Evolutionary conservation across 2,888 invertebrate species (phyloP).

Genomic region (Drosophila planitibia): DNA sequence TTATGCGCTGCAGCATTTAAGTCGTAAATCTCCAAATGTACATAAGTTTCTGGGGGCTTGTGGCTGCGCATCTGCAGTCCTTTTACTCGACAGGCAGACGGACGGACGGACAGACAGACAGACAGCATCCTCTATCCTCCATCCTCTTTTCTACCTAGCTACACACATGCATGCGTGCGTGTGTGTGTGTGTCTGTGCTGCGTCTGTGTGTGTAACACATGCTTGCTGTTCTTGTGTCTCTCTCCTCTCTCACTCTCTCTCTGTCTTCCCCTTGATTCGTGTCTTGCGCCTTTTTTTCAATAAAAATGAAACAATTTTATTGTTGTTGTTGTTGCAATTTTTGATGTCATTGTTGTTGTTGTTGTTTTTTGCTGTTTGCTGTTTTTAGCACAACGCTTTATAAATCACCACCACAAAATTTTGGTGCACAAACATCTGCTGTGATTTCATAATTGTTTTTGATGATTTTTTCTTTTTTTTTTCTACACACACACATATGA

Average conservation of each 20-base stretch:
- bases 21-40: slow-evolving; percentile 70
- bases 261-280: slow-evolving; percentile 26
- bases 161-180: slow-evolving; percentile 6
- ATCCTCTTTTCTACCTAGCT: slow-evolving; percentile 24
- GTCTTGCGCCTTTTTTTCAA: slow-evolving; percentile 48
- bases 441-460: slow-evolving; percentile 81
- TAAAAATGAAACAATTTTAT: slow-evolving; percentile 30
- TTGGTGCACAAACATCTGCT: slow-evolving; percentile 71
- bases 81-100: slow-evolving; percentile 47
- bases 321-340: slow-evolving; percentile 42
- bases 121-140: slow-evolving; percentile 68
- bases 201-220: slow-evolving; percentile 49
- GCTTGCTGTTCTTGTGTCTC: slow-evolving; percentile 34
- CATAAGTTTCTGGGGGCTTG: slow-evolving; percentile 59
- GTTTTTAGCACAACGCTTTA: slow-evolving; percentile 67
- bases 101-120: background rate
- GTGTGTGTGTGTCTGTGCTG: slow-evolving; percentile 4
- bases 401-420: slow-evolving; percentile 79
- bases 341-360: slow-evolving; percentile 56
- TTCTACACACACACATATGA: slow-evolving; percentile 33
- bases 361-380: slow-evolving; percentile 21
- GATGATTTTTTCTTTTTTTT: slow-evolving; percentile 38
- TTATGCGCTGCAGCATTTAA: slow-evolving; percentile 81
- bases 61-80: slow-evolving; percentile 81
- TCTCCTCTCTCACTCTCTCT: slow-evolving; percentile 26